These are phyloP conservation scores for Beroe ovata DNA, from an alignment of 37 sponge, comb jelly and placozoan genomes.

Conservation along the genomic window DNA sequence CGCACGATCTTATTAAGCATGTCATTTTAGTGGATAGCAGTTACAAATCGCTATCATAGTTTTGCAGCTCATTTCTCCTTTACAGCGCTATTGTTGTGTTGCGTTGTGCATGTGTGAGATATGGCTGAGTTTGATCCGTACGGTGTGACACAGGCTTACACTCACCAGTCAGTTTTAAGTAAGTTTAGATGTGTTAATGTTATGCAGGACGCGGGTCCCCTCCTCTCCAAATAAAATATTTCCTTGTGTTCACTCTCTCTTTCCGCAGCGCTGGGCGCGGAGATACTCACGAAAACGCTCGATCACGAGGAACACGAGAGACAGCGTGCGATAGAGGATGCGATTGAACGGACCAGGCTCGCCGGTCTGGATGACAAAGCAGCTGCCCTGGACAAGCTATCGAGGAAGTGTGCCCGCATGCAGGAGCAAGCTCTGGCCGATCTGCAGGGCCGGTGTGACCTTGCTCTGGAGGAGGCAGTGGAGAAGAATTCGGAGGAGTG, in stretches of 20 bases:
- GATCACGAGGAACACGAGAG: conserved; percentile 62
- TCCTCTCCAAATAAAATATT: too few relatives aligned
- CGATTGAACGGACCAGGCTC: conserved; percentile 10
- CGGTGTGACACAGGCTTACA: conserved; percentile 34
- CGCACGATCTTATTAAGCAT: neutral
- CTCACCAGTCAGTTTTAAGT: conserved; percentile 24
- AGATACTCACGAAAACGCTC: conserved; percentile 50
- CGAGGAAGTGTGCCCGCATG: conserved; percentile 12
- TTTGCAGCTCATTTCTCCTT: neutral
- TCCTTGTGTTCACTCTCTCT: too few relatives aligned
- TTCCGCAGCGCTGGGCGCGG: too few relatives aligned
- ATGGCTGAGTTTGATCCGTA: conserved; percentile 57
- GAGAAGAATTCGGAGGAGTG: conserved; percentile 14
- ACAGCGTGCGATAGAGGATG: conserved; percentile 42
- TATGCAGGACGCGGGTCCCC: too few relatives aligned
- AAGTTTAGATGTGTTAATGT: neutral
- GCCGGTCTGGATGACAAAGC: conserved; percentile 28
- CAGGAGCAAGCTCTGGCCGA: conserved; percentile 47
- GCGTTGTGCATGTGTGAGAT: neutral
- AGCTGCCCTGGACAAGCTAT: conserved; percentile 36
- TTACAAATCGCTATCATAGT: neutral
- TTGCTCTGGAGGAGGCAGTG: conserved; percentile 32
- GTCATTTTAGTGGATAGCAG: neutral
- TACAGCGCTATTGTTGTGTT: neutral
- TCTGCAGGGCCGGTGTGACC: conserved; percentile 55